Conservation (phyloP, 2,113 vertebrate genomes). For the Ciconia boyciana region DNA sequence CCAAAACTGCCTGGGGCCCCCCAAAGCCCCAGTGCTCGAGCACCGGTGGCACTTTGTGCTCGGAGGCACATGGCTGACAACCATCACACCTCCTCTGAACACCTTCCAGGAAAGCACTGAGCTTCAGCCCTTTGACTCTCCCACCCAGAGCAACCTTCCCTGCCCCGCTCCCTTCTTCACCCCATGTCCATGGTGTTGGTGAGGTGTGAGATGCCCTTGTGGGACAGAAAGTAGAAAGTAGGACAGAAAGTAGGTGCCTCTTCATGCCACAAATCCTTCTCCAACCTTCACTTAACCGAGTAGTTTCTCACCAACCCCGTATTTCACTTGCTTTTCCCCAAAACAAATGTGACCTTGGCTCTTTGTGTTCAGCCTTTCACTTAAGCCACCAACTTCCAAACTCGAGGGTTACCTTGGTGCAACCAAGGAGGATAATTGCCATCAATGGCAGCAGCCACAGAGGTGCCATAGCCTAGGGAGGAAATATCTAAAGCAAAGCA, state of each 20-base stretch:
- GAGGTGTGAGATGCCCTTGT: neutral
- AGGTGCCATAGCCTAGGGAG: neutral
- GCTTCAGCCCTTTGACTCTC: neutral
- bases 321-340: neutral
- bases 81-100: neutral
- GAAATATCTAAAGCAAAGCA: neutral
- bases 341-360: accelerated
- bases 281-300: neutral
- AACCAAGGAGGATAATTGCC: neutral
- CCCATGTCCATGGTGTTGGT: accelerated
- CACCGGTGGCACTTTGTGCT: neutral
- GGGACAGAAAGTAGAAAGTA: neutral
- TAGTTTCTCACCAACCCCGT: neutral
- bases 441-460: neutral
- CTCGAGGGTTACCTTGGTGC: neutral
- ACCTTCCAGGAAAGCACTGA: neutral
- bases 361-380: neutral
- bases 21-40: neutral
- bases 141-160: neutral
- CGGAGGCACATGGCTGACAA: neutral
- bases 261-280: neutral
- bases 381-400: neutral
- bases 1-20: neutral
- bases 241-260: neutral
- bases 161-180: accelerated